Evolutionary conservation across 1,140 invertebrate genomes (phyloP).

Genomic region (Meloidogyne hapla): DNA sequence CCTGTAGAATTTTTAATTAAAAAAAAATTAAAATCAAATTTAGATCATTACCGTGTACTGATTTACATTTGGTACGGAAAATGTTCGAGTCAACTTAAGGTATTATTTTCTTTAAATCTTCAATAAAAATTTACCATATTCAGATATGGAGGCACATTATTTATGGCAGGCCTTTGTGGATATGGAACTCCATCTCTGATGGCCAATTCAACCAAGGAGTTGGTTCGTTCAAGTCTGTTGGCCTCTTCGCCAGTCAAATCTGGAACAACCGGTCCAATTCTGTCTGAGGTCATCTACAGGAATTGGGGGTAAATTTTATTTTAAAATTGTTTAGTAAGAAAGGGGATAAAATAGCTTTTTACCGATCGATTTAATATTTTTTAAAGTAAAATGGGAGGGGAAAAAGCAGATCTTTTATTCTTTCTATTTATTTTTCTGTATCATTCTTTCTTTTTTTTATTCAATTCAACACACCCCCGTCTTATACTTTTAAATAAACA

Average conservation of each 20-base stretch:
- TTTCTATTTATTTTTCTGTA: constrained; percentile 7
- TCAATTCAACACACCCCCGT: not conserved
- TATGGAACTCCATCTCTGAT: constrained; percentile 22
- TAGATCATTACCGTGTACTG: constrained; percentile 7
- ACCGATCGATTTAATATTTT: not conserved
- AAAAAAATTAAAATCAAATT: too few relatives aligned
- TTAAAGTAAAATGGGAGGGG: not conserved
- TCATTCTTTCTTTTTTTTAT: not conserved
- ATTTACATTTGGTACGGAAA: constrained; percentile 27
- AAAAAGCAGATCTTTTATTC: not conserved
- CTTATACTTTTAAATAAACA: not conserved
- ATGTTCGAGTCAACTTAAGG: constrained; percentile 29
- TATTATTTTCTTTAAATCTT: not conserved
- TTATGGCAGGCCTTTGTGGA: constrained; percentile 7
- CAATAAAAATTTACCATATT: constrained; percentile 18
- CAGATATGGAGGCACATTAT: constrained; percentile 8
- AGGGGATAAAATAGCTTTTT: not conserved
- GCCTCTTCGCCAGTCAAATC: constrained; percentile 8
- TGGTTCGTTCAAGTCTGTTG: constrained; percentile 14
- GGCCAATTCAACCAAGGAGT: constrained; percentile 16
- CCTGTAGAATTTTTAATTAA: constrained; percentile 1
- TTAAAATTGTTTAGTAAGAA: not conserved
- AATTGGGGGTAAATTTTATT: too few relatives aligned
- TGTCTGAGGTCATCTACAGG: not conserved
- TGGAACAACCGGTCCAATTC: constrained; percentile 13